Conservation (phyloP, 2,113 vertebrate genomes). For the Xenopus laevis region DNA sequence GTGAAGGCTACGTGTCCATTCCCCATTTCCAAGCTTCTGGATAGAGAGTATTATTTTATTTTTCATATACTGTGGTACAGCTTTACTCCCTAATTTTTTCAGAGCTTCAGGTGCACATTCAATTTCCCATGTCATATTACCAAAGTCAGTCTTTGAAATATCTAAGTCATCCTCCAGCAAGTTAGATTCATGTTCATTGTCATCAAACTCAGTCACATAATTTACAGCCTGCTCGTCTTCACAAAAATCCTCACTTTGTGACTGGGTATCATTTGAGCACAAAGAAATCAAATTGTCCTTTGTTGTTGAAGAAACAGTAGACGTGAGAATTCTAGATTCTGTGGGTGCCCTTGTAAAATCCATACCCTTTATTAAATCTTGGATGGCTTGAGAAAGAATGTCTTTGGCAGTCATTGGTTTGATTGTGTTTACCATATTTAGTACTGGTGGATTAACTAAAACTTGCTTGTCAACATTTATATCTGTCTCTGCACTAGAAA, state of each 20-base stretch:
- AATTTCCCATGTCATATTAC: slow-evolving; percentile 79
- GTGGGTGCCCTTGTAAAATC: slow-evolving; percentile 26
- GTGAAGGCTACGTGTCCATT: slow-evolving; percentile 66
- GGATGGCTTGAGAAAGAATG: slow-evolving; percentile 58
- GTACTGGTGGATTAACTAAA: slow-evolving; percentile 31
- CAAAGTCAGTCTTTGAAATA: slow-evolving; percentile 63
- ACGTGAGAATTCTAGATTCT: slow-evolving; percentile 36
- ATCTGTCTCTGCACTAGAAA: too few species aligned
- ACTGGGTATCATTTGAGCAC: background rate
- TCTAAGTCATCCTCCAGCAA: slow-evolving; percentile 47
- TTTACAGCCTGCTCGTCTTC: background rate
- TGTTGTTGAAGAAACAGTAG: background rate
- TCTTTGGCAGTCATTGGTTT: slow-evolving; percentile 56
- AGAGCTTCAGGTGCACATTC: slow-evolving; percentile 72
- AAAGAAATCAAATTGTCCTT: background rate
- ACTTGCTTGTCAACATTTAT: background rate
- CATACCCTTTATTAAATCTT: slow-evolving; percentile 57
- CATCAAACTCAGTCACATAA: slow-evolving; percentile 13
- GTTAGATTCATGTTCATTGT: slow-evolving; percentile 39
- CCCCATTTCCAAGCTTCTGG: slow-evolving; percentile 70
- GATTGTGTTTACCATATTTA: slow-evolving; percentile 5
- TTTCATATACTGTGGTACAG: slow-evolving; percentile 63
- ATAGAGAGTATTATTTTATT: slow-evolving; percentile 64
- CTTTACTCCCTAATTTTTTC: slow-evolving; percentile 67
- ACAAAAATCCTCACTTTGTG: background rate